phyloP scores from a whole-genome alignment of 2,888 invertebrate genomes.

The Drosophila ustulata region DNA sequence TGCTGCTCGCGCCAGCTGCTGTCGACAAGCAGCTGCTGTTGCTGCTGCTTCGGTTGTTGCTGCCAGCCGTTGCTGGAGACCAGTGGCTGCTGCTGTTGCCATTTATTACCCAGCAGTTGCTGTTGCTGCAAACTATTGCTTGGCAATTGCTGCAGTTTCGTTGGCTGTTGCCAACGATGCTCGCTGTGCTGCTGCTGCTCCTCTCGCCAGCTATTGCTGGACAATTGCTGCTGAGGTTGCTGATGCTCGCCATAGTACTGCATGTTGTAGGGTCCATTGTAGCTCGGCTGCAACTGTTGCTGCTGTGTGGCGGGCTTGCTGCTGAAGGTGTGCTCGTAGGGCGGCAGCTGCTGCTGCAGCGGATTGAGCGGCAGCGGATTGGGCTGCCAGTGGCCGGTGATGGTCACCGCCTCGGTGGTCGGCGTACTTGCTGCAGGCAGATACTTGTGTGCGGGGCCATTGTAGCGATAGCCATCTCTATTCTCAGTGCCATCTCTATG shows the following conservation, averaged over 20 bases:
- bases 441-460: conserved; percentile 70
- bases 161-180: conserved; percentile 13
- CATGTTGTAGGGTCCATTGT: conserved; percentile 50
- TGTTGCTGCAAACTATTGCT: background rate
- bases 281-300: conserved; percentile 30
- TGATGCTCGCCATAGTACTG: conserved; percentile 46
- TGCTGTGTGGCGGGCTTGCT: conserved; percentile 13
- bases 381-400: conserved; percentile 53
- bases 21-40: conserved; percentile 13
- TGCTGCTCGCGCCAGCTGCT: conserved; percentile 7
- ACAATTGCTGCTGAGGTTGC: conserved; percentile 23
- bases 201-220: conserved; percentile 3
- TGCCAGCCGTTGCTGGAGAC: conserved; percentile 1
- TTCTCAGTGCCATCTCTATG: conserved; percentile 21
- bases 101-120: background rate
- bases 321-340: conserved; percentile 29
- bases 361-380: conserved; percentile 17
- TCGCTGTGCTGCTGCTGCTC: conserved; percentile 22
- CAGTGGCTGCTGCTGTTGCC: background rate
- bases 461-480: conserved; percentile 64
- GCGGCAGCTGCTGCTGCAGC: conserved; percentile 14
- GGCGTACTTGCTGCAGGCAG: conserved; percentile 48
- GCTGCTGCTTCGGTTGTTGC: conserved; percentile 21
- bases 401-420: conserved; percentile 34
- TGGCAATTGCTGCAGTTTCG: conserved; percentile 5